Evolutionary conservation across 2,113 vertebrate genomes (phyloP), one percentile per base, ranked within the genome.

Genomic region (Gymnogyps californianus): DNA sequence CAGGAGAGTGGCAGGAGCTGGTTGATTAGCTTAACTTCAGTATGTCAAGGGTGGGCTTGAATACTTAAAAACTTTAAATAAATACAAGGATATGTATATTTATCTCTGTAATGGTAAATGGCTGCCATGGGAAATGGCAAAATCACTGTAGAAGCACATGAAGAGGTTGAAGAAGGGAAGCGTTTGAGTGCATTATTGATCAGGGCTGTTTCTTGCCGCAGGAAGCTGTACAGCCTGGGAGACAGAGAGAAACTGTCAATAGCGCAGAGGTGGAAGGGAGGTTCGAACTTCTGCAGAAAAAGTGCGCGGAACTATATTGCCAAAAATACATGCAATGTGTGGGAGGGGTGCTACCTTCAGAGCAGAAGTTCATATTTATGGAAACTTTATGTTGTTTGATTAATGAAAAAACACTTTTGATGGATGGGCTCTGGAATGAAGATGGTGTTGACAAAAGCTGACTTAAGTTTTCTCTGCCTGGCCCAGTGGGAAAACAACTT

Each of bases 281-380:
- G 17, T 3, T 14, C 7, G 15, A 1, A 4, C 31, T 24, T 5
- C 10, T 13, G 40, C 31, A 7, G 61, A 5, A 19, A 9, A 29
- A 18, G 26, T 3, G 11, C 9, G 0, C 0, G 2, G 47, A 26
- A 0, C 44, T 28, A 2, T 5, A 1, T 5, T 36, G 46, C 44
- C 21, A 5, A 47, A 77, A 42, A 40, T 7, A 9, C 1, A 1
- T 4, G n/a, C 34, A 1, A 3, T 7, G 16, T 11, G 31, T 0
- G 2, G 24, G 28, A 62, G 64, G 13, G 51, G 2, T 62, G 26
- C 22, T 8, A 16, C 9, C 4, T 49, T 36, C 1, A 2, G 29
- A 42, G 42, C 19, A 24, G 26, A 11, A 22, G 20, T 16, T 65
- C 2, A 0, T 12, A 3, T 18, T 54, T 74, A 6, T 22, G 11